A percentile compares a stretch with the other conserved stretches of the same genome.
Evolutionary conservation across 2,797 vertebrate species (phyloP).

Genomic region (Microchirus variegatus): DNA sequence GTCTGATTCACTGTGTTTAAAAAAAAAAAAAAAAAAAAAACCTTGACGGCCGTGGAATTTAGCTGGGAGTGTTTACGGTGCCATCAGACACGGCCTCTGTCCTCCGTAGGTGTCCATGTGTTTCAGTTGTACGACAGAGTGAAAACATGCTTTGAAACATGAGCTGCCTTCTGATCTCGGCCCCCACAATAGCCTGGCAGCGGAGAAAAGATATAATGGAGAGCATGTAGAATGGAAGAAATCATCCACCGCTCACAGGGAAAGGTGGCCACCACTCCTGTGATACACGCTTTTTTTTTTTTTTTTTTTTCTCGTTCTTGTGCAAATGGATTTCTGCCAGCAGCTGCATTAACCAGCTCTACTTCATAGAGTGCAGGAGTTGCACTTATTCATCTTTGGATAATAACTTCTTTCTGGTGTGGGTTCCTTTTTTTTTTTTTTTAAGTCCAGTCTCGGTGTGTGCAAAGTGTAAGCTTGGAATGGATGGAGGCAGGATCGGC

Average conservation of each 20-base stretch:
- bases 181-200: background rate
- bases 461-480: too few relatives aligned
- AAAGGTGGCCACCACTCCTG: background rate
- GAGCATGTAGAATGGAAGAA: background rate
- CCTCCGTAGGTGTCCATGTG: background rate
- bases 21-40: too few relatives aligned
- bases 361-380: background rate
- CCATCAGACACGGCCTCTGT: background rate
- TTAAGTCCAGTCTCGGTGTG: too few relatives aligned
- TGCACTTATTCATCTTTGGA: too few relatives aligned
- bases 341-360: background rate
- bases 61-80: background rate
- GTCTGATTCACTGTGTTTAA: too few relatives aligned
- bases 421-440: too few relatives aligned
- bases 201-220: background rate
- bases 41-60: too few relatives aligned
- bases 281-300: background rate
- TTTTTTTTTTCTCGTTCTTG: background rate
- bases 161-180: background rate
- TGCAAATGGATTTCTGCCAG: background rate
- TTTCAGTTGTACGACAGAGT: background rate
- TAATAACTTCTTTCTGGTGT: too few relatives aligned
- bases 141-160: conserved; percentile 9
- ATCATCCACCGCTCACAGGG: background rate
- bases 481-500: too few relatives aligned